Evolutionary conservation across 2,888 invertebrate species (phyloP), one percentile per base, ranked within the genome.

Genomic region (Octonoba sinensis): DNA sequence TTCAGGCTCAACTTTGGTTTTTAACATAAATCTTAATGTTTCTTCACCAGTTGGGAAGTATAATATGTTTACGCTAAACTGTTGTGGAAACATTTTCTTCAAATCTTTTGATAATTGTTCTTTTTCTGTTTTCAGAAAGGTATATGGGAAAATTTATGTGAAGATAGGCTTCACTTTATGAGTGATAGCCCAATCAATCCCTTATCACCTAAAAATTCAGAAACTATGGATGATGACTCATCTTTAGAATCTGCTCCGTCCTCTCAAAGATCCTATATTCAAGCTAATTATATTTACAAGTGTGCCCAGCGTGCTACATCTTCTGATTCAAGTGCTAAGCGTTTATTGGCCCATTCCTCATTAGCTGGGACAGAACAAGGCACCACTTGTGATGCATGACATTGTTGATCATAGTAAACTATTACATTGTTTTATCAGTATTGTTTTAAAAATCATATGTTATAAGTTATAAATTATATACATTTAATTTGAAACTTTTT

Each of bases 91-190:
- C 36, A 36, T 36, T 36, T 27, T 36, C 36, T 6, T 36, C 36
- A 36, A 8, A 36, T 36, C 36, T 36, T 36, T n/a, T n/a, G n/a
- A 36, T 49, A n/a, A 47, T 54, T 59, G 51, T 66, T 24, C 16
- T 59, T 62, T n/a, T 49, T 44, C 12, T 59, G 16, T 4, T 81
- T 79, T 16, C 51, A 84, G 84, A 84, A 83, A 59, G 76, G 76
- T 15, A 65, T 84, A 20, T 84, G 84, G 84, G 83, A 81, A 44
- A 64, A 82, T 47, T 46, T 84, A 16, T 66, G 72, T 60, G 83
- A 76, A 20, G 84, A 83, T 46, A 70, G 84, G 47, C 49, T 84
- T n/a, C 79, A 75, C 27, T 76, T 84, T 73, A 54, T 83, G 8
- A 66, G 54, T 46, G 82, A 79, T 49, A 82, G 72, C 47, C 75